These are phyloP conservation scores for Pantherophis vulpinus DNA, from an alignment of 2,797 vertebrate genomes.

Conservation along the genomic window DNA sequence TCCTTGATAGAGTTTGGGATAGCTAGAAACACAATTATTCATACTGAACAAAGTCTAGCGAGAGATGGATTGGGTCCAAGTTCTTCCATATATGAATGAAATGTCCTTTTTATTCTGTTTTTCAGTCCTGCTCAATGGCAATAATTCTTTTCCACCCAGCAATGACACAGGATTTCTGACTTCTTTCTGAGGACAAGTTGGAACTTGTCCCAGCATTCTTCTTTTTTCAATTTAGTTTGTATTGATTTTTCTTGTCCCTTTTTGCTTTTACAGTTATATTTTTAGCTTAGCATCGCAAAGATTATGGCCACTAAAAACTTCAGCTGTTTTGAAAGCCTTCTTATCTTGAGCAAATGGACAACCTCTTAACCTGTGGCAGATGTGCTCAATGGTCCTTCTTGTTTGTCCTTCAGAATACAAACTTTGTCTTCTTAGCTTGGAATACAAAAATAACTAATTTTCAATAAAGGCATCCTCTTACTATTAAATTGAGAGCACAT, in stretches of 20 bases:
- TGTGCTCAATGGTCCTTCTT: background rate
- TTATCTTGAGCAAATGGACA: slow-evolving; percentile 15
- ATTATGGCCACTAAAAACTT: slow-evolving; percentile 11
- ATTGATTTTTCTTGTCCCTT: slow-evolving; percentile 23
- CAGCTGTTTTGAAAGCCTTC: background rate
- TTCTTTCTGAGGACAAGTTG: background rate
- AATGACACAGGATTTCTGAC: background rate
- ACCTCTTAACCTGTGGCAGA: background rate
- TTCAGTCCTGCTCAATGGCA: background rate
- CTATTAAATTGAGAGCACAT: no score
- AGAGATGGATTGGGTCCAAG: background rate
- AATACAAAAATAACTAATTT: background rate
- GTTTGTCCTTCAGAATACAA: background rate
- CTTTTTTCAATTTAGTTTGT: slow-evolving; percentile 32
- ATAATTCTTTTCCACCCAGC: background rate
- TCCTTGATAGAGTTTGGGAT: background rate
- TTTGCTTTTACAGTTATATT: slow-evolving; percentile 29
- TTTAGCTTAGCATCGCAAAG: slow-evolving; percentile 21
- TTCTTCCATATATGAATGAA: background rate
- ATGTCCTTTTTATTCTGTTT: background rate
- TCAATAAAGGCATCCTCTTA: background rate
- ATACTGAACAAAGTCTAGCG: background rate
- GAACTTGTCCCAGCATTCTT: slow-evolving; percentile 24
- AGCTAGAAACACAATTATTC: background rate
- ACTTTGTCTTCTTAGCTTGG: background rate